These are phyloP conservation scores for Phortica okadai DNA, from an alignment of 2,888 invertebrate species.

Conservation along the genomic window DNA sequence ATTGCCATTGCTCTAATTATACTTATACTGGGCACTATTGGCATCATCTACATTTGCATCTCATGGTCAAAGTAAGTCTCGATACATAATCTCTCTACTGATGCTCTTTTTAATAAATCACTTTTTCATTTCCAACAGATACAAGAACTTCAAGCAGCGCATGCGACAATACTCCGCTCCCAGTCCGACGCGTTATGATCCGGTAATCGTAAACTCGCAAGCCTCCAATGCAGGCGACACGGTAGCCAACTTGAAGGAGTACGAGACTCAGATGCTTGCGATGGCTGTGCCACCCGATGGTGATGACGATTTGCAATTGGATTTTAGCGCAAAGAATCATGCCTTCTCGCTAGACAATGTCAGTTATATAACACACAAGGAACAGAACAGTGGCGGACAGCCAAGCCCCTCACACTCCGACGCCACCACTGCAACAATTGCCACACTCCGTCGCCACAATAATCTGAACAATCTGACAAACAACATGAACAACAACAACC, in stretches of 20 bases:
- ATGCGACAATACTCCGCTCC: constrained; percentile 86
- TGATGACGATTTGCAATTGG: constrained; percentile 88
- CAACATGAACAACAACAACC: constrained; percentile 71
- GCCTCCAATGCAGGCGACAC: constrained; percentile 76
- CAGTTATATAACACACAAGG: constrained; percentile 91
- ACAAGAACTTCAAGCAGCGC: constrained; percentile 91
- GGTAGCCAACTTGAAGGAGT: constrained; percentile 87
- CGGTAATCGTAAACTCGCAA: constrained; percentile 78
- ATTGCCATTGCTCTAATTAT: constrained; percentile 94
- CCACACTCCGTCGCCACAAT: constrained; percentile 77
- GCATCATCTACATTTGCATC: constrained; percentile 94
- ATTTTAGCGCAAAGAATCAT: constrained; percentile 91
- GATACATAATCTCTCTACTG: neutral
- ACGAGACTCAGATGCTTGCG: constrained; percentile 94
- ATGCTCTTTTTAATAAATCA: neutral
- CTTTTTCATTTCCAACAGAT: constrained; percentile 77
- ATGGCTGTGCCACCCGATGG: constrained; percentile 94
- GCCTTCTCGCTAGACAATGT: constrained; percentile 92
- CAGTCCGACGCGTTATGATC: constrained; percentile 82
- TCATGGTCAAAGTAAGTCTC: constrained; percentile 90
- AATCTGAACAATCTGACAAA: constrained; percentile 78
- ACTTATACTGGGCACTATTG: constrained; percentile 89
- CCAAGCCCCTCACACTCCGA: constrained; percentile 90
- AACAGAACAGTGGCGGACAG: constrained; percentile 78
- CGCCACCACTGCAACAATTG: constrained; percentile 88